Evolutionary conservation across 1,140 invertebrate genomes (phyloP).

Genomic region (Aradophagus sp.): DNA sequence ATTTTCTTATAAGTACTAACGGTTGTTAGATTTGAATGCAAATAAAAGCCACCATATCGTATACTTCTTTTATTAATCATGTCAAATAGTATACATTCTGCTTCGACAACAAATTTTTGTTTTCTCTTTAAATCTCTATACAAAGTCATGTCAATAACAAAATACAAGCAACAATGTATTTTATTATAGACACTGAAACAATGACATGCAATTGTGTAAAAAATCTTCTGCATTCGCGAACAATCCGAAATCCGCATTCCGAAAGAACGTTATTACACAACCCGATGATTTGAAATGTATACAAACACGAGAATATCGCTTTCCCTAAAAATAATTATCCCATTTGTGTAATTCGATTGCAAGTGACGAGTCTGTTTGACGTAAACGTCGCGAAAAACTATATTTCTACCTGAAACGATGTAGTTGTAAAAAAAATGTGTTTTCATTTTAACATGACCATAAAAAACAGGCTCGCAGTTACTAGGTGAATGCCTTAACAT

Average conservation of each 20-base stretch:
- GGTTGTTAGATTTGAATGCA: neutral
- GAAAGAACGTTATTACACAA: conserved; percentile 43
- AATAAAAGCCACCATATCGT: conserved; percentile 28
- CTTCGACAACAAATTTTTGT: conserved; percentile 47
- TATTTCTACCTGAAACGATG: conserved; percentile 11
- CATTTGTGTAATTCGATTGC: conserved; percentile 35
- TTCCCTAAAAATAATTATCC: conserved; percentile 45
- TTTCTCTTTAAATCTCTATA: conserved; percentile 52
- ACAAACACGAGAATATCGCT: conserved; percentile 15
- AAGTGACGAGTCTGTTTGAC: conserved; percentile 21
- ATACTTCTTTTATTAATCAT: conserved; percentile 51
- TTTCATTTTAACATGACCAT: conserved; percentile 6
- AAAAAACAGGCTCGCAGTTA: conserved; percentile 2
- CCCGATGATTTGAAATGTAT: conserved; percentile 34
- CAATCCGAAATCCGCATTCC: too few relatives aligned
- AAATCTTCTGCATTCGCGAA: too few relatives aligned
- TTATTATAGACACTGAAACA: conserved; percentile 50
- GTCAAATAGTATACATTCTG: conserved; percentile 50
- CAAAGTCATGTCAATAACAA: conserved; percentile 49
- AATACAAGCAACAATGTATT: conserved; percentile 34
- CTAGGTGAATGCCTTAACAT: conserved; percentile 28
- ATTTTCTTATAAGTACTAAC: too few relatives aligned
- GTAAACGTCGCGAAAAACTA: conserved; percentile 16
- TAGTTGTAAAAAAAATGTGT: conserved; percentile 14
- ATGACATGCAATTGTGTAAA: conserved; percentile 39